A percentile compares a stretch with the other conserved stretches of the same genome.
Evolutionary conservation across 2,113 vertebrate species (phyloP).

Genomic region (Oreotragus oreotragus): DNA sequence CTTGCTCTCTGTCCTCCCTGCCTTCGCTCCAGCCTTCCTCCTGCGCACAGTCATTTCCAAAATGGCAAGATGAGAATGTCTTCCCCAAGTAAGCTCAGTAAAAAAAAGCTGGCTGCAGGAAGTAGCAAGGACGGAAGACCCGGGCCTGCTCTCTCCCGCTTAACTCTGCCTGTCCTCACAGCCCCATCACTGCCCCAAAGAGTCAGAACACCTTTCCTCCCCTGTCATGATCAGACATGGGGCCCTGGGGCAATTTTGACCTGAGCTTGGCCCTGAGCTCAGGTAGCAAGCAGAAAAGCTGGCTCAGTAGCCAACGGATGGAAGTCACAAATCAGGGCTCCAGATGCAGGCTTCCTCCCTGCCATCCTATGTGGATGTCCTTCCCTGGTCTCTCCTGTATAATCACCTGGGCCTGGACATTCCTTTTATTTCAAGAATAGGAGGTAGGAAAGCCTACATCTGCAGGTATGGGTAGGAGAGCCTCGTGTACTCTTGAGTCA

Average conservation of each 20-base stretch:
- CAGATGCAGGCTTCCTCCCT: neutral
- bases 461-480: neutral
- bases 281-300: neutral
- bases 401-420: neutral
- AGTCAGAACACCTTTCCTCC: too few relatives aligned
- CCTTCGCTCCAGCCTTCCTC: neutral
- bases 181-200: neutral
- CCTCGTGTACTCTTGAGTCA: too few relatives aligned
- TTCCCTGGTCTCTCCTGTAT: neutral
- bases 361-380: neutral
- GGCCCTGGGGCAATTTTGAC: neutral
- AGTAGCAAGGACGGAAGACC: neutral
- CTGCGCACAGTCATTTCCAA: neutral
- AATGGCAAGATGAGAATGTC: neutral
- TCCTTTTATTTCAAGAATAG: neutral
- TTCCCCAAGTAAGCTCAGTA: neutral
- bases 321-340: neutral
- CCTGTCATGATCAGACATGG: neutral
- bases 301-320: neutral
- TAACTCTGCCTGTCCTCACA: neutral
- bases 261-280: neutral
- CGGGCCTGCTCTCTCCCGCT: fast-evolving
- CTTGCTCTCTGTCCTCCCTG: slow-evolving; percentile 49
- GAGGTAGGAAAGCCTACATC: neutral
- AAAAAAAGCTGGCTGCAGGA: neutral